Conservation (phyloP, 2,797 vertebrate species). For the Spinus olivaceus region DNA sequence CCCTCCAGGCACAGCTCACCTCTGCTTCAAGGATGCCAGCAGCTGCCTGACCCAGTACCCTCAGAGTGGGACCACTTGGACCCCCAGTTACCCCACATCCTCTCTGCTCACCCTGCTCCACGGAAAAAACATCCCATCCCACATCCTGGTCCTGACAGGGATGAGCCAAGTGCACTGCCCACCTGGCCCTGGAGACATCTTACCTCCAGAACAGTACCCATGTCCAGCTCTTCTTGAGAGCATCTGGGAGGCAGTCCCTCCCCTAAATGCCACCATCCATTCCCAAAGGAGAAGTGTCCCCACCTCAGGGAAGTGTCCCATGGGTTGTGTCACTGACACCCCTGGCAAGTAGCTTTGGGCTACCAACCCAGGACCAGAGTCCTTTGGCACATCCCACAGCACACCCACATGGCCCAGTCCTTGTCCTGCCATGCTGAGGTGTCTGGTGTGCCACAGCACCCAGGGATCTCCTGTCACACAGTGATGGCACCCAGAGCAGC, state of each 20-base stretch:
- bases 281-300: background rate
- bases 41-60: fast-evolving
- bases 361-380: background rate
- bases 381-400: background rate
- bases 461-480: background rate
- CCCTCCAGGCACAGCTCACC: background rate
- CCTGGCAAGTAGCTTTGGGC: background rate
- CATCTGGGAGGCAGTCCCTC: background rate
- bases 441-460: background rate
- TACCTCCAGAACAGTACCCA: fast-evolving
- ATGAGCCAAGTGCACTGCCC: background rate
- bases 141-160: background rate
- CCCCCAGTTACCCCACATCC: background rate
- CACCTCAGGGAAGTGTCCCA: background rate
- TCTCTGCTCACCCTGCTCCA: background rate
- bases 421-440: fast-evolving
- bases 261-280: background rate
- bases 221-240: background rate
- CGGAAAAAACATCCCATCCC: background rate
- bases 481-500: background rate
- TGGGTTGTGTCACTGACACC: background rate
- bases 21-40: background rate
- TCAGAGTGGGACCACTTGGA: background rate
- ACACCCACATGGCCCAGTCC: background rate
- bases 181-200: background rate